Percentiles rank a stretch among this genome's conserved stretches.
phyloP scores from a whole-genome alignment of 2,113 vertebrate genomes.

The Rhinoderma darwinii region DNA sequence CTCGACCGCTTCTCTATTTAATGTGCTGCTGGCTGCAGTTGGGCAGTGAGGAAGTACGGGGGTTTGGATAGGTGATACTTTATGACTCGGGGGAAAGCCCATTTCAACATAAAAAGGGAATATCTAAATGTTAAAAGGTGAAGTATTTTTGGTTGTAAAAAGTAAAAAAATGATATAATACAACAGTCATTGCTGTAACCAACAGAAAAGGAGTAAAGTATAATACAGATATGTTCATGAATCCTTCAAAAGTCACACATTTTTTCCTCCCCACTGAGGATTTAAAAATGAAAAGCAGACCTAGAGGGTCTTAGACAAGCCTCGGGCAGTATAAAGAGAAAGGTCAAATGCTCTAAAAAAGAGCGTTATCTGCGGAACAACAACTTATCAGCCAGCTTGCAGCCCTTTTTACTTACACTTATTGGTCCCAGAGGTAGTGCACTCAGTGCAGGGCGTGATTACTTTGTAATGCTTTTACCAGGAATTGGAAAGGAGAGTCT shows the following conservation, averaged over 20 bases:
- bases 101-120: too few relatives aligned
- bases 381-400: slow-evolving; percentile 86
- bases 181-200: slow-evolving; percentile 61
- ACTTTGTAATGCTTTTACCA: slow-evolving; percentile 90
- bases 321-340: slow-evolving; percentile 85
- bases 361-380: slow-evolving; percentile 85
- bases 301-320: slow-evolving; percentile 84
- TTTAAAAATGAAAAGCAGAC: slow-evolving; percentile 86
- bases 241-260: slow-evolving; percentile 73
- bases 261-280: slow-evolving; percentile 78
- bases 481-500: slow-evolving; percentile 73
- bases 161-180: slow-evolving; percentile 42
- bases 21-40: too few relatives aligned
- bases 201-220: slow-evolving; percentile 67
- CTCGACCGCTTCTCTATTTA: too few relatives aligned
- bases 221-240: slow-evolving; percentile 69
- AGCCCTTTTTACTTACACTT: slow-evolving; percentile 91
- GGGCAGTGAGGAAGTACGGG: too few relatives aligned
- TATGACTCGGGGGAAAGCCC: too few relatives aligned
- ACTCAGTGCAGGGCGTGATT: slow-evolving; percentile 82
- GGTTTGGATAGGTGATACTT: too few relatives aligned
- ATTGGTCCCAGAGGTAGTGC: slow-evolving; percentile 88
- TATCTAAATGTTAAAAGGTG: too few relatives aligned
- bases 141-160: too few relatives aligned
- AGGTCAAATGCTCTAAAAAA: slow-evolving; percentile 90